Conservation (phyloP, 53 echinoderm and acorn worm species). For the Hippasteria phrygiana region DNA sequence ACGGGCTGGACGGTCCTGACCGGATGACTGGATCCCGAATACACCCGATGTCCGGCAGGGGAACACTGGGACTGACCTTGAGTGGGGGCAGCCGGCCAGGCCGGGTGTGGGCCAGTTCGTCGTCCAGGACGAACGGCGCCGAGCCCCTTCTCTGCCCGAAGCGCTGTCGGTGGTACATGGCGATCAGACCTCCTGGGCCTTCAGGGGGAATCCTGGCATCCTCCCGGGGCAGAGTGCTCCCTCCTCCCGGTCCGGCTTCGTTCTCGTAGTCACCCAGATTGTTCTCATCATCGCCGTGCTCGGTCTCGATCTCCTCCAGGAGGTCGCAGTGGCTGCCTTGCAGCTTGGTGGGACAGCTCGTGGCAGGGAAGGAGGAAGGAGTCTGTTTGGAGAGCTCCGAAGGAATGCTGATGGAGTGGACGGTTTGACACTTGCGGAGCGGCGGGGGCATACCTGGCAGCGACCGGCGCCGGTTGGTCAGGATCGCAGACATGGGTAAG, state of each 20-base stretch:
- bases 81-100: conserved; percentile 86
- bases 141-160: conserved; percentile 72
- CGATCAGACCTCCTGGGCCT: neutral
- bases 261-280: conserved; percentile 5
- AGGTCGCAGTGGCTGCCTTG: conserved; percentile 36
- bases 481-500: conserved; percentile 22
- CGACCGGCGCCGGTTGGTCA: conserved; percentile 57
- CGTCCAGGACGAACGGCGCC: conserved; percentile 81
- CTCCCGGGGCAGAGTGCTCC: neutral
- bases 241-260: conserved; percentile 22
- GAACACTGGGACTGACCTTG: conserved; percentile 77
- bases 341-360: conserved; percentile 62
- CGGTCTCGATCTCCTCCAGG: conserved; percentile 37
- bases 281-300: conserved; percentile 15
- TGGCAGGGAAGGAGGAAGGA: conserved; percentile 21
- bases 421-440: conserved; percentile 84
- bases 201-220: neutral
- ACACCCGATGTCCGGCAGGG: conserved; percentile 83
- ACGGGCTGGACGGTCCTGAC: conserved; percentile 51
- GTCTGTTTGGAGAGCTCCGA: conserved; percentile 52
- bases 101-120: conserved; percentile 82
- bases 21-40: conserved; percentile 27
- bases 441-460: conserved; percentile 91
- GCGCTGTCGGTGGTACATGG: conserved; percentile 29
- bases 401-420: conserved; percentile 79